A percentile compares a stretch with the other conserved stretches of the same genome.
Evolutionary conservation across 1,140 invertebrate species (phyloP).

Genomic region (Psilanteris sp.): DNA sequence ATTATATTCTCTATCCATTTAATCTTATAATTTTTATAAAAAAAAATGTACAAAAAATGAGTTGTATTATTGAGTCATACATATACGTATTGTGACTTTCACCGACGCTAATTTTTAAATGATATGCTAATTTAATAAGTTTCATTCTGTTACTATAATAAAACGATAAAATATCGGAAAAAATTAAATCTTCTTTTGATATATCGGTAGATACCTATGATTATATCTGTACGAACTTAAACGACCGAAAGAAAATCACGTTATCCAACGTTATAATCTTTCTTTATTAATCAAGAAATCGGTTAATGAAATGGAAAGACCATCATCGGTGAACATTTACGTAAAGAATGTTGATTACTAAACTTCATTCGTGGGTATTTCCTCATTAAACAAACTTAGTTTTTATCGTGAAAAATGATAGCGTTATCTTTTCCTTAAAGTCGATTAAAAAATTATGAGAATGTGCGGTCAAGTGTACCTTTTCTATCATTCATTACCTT

Average conservation of each 20-base stretch:
- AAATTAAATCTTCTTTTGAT: conserved; percentile 44
- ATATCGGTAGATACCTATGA: conserved; percentile 19
- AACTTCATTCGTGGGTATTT: conserved; percentile 58
- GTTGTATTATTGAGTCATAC: too few species aligned
- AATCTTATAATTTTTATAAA: too few species aligned
- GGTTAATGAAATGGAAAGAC: conserved; percentile 61
- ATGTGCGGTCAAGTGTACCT: conserved; percentile 21
- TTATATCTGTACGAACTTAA: conserved; percentile 28
- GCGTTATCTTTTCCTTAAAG: conserved; percentile 48
- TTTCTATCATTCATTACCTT: conserved; percentile 19
- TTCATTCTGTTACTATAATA: too few species aligned
- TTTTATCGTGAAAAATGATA: conserved; percentile 55
- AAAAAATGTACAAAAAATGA: too few species aligned
- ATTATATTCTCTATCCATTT: too few species aligned
- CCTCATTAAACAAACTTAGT: conserved; percentile 57
- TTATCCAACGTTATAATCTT: conserved; percentile 50
- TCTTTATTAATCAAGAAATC: conserved; percentile 60
- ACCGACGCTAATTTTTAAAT: too few species aligned
- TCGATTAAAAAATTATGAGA: conserved; percentile 58
- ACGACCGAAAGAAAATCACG: conserved; percentile 13
- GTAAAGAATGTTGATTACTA: conserved; percentile 53
- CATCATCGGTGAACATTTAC: conserved; percentile 46
- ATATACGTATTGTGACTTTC: too few species aligned
- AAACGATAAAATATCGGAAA: too few species aligned
- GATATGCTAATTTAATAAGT: too few species aligned